These are phyloP conservation scores for Zaprionus nigranus DNA, from an alignment of 1,140 invertebrate genomes.

Conservation along the genomic window DNA sequence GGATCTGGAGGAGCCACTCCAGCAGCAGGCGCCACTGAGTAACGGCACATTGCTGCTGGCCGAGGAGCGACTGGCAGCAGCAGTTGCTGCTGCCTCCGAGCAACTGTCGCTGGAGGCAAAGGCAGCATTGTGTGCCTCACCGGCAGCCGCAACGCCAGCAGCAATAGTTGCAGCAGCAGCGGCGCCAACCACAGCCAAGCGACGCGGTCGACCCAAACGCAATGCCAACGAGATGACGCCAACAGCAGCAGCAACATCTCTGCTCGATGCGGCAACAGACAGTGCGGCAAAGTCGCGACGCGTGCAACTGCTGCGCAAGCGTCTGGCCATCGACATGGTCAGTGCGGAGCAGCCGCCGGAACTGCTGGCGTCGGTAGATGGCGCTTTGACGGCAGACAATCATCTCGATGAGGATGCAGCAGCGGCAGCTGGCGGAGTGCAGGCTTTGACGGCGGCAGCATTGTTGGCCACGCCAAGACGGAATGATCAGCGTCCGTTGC, in stretches of 20 bases:
- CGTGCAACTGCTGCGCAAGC: conserved; percentile 76
- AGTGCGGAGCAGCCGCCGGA: conserved; percentile 50
- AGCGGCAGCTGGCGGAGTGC: neutral
- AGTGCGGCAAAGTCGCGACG: conserved; percentile 66
- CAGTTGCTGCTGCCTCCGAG: conserved; percentile 7
- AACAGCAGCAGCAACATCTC: neutral
- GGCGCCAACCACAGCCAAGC: conserved; percentile 49
- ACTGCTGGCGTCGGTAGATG: neutral
- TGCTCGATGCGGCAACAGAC: conserved; percentile 17
- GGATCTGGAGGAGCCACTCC: conserved; percentile 58
- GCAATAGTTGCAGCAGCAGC: neutral
- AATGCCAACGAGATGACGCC: conserved; percentile 40
- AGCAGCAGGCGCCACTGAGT: conserved; percentile 25
- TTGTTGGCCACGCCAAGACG: conserved; percentile 34
- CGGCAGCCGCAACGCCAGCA: conserved; percentile 1
- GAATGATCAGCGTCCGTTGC: conserved; percentile 51
- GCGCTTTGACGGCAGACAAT: neutral
- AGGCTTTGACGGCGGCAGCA: neutral
- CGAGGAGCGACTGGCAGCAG: conserved; percentile 4
- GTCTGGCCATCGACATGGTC: conserved; percentile 80
- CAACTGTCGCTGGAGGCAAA: conserved; percentile 2
- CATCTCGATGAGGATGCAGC: neutral
- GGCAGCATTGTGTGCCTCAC: neutral
- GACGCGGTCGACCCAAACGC: conserved; percentile 64
- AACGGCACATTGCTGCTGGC: conserved; percentile 39